Base-by-base conservation (phyloP, 2,888 invertebrate genomes). In the Diplazon laetatorius region DNA sequence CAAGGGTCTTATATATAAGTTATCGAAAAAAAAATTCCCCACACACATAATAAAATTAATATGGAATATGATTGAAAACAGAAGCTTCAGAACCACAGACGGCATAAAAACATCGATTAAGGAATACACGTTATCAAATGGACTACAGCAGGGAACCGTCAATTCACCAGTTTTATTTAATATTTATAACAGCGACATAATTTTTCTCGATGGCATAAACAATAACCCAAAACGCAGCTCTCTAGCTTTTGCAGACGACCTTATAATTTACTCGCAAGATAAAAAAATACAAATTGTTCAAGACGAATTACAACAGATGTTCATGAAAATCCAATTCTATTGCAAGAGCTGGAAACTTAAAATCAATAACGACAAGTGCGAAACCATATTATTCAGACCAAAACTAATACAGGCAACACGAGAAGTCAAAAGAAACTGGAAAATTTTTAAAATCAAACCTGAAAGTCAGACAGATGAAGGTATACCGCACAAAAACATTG, bases 301-400 rank as follows among this genome's bases (percentile, higher is more conserved):
- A 80, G 8, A 59, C 37, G 37, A 71, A 22, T 18, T 83, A 0
- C 81, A 82, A 76, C 30, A 46, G 10, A 8, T 71, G 1, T 82
- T 66, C 22, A 16, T 30, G 0, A 77, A 81, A 68, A 73, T 82
- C 0, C 57, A 30, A 30, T 30, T 30, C 6, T 30, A 30, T 30
- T 30, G 30, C 30, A 30, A 30, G 2, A 30, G 30, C 6, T 30
- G 30, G 30, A 30, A 30, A 30, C 30, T 30, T 30, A 42, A 42
- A 62, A 63, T 9, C n/a, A 25, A 12, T n/a, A 6, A 30, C 30
- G 30, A 30, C 30, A 30, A 30, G 30, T 30, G 30, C 6, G 30
- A 30, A 30, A 30, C 30, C 30, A 30, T 30, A 30, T 6, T 30
- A 30, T 30, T 30, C 6, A 30, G 6, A 30, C 30, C 30, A 6